Conservation (phyloP, 2,888 invertebrate species). For the Myopa tessellatipennis region DNA sequence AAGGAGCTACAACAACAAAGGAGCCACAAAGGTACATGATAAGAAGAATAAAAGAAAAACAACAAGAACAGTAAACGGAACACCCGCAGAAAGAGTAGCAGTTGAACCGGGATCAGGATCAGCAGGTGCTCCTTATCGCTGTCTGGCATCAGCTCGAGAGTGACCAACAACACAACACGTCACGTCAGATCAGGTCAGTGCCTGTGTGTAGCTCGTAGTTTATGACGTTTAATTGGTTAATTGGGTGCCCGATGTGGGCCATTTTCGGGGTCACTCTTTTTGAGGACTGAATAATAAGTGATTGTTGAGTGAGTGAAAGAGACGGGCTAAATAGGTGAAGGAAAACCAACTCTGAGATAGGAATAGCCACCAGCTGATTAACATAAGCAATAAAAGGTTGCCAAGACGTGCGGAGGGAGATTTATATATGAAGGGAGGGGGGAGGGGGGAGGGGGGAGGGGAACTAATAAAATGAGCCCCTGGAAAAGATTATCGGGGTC, state of each 20-base stretch:
- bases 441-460: too few species aligned
- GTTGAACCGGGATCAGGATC: not conserved
- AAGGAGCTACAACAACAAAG: not conserved
- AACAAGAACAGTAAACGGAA: slow-evolving; percentile 45
- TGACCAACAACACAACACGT: slow-evolving; percentile 3
- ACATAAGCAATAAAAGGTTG: slow-evolving; percentile 20
- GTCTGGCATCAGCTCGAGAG: slow-evolving; percentile 12
- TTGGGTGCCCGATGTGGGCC: slow-evolving; percentile 49
- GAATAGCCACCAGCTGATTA: slow-evolving; percentile 20
- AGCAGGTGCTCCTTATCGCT: slow-evolving; percentile 36
- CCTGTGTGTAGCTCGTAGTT: slow-evolving; percentile 30
- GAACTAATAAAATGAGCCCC: not conserved
- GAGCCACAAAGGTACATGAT: not conserved
- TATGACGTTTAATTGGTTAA: slow-evolving; percentile 57
- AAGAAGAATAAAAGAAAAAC: not conserved
- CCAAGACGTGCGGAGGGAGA: not conserved
- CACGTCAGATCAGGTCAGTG: not conserved
- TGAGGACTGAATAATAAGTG: not conserved
- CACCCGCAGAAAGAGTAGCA: slow-evolving; percentile 1
- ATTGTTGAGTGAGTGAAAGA: not conserved
- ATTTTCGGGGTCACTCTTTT: not conserved
- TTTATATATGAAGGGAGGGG: too few species aligned
- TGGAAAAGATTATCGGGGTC: not conserved
- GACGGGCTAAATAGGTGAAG: too few species aligned
- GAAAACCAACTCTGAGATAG: too few species aligned